Conservation (phyloP, 2,888 invertebrate genomes). For the Perizoma flavofasciatum region DNA sequence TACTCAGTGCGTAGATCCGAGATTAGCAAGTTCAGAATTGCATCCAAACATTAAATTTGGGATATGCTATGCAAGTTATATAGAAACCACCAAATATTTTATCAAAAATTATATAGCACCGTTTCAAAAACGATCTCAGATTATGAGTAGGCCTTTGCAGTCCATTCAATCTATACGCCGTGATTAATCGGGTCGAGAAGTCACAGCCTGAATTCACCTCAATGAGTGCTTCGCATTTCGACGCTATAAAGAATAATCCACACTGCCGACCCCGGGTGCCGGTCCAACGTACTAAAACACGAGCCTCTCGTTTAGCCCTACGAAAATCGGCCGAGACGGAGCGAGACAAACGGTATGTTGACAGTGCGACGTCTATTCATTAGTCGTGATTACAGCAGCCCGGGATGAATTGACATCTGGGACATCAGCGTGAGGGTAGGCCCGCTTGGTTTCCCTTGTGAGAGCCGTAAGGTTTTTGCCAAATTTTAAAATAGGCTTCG, state of each 20-base stretch:
- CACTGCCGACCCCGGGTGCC: conserved; percentile 63
- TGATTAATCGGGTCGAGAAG: conserved; percentile 76
- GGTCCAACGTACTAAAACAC: conserved; percentile 58
- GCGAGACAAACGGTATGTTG: conserved; percentile 63
- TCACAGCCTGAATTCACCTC: conserved; percentile 76
- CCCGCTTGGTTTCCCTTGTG: conserved; percentile 68
- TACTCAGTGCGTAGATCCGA: no score
- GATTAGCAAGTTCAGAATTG: no score
- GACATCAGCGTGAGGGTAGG: conserved; percentile 64
- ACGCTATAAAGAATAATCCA: conserved; percentile 80
- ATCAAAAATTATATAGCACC: no score
- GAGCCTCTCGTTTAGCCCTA: conserved; percentile 61
- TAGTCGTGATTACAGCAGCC: conserved; percentile 72
- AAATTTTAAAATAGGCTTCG: conserved; percentile 68
- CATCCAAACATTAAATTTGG: no score
- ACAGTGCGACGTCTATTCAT: conserved; percentile 74
- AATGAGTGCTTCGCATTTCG: conserved; percentile 78
- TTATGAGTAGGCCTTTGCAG: conserved; percentile 13
- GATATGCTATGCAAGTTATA: no score
- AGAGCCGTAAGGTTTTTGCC: conserved; percentile 60
- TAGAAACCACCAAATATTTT: no score
- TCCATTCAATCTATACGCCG: conserved; percentile 45
- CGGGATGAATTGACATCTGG: conserved; percentile 81
- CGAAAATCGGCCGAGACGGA: conserved; percentile 50
- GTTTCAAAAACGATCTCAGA: conserved; percentile 1